Percentiles rank a stretch among this genome's conserved stretches.
Evolutionary conservation across 2,888 invertebrate genomes (phyloP).

Genomic region (Nudaria mundana): DNA sequence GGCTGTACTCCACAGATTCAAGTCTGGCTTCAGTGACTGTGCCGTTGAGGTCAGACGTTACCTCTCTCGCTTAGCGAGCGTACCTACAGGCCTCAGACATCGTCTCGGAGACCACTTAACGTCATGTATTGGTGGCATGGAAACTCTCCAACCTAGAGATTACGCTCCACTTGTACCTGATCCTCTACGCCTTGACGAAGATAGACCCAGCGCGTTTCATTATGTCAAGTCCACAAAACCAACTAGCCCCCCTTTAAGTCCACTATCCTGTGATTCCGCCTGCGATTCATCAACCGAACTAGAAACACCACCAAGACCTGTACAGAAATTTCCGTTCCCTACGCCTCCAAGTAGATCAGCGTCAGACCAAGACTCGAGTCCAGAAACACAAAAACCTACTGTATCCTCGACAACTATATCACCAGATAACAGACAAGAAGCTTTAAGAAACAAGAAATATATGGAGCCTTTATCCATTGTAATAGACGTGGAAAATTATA

Average conservation of each 20-base stretch:
- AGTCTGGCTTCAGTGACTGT: conserved; percentile 93
- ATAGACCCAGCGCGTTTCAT: conserved; percentile 71
- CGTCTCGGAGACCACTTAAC: conserved; percentile 84
- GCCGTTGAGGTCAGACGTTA: conserved; percentile 90
- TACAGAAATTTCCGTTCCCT: conserved; percentile 70
- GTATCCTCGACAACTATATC: conserved; percentile 80
- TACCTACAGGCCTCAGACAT: conserved; percentile 80
- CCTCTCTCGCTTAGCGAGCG: conserved; percentile 84
- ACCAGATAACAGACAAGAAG: conserved; percentile 64
- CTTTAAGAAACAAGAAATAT: conserved; percentile 55
- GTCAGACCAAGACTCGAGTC: conserved; percentile 76
- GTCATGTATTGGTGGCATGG: conserved; percentile 83
- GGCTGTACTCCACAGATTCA: conserved; percentile 90
- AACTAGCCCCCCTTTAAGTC: conserved; percentile 86
- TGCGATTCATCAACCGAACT: conserved; percentile 82
- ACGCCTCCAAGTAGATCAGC: conserved; percentile 83
- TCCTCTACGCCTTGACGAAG: conserved; percentile 65
- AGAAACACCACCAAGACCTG: conserved; percentile 75
- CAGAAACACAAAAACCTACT: conserved; percentile 73
- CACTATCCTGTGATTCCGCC: conserved; percentile 85
- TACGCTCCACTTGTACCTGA: conserved; percentile 82
- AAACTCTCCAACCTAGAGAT: conserved; percentile 54
- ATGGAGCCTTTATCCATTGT: conserved; percentile 75
- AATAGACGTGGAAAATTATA: conserved; percentile 74
- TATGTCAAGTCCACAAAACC: conserved; percentile 65